Percentiles rank a stretch among this genome's conserved stretches.
phyloP scores from a whole-genome alignment of 2,113 vertebrate species.

The Dicrurus megarhynchus region DNA sequence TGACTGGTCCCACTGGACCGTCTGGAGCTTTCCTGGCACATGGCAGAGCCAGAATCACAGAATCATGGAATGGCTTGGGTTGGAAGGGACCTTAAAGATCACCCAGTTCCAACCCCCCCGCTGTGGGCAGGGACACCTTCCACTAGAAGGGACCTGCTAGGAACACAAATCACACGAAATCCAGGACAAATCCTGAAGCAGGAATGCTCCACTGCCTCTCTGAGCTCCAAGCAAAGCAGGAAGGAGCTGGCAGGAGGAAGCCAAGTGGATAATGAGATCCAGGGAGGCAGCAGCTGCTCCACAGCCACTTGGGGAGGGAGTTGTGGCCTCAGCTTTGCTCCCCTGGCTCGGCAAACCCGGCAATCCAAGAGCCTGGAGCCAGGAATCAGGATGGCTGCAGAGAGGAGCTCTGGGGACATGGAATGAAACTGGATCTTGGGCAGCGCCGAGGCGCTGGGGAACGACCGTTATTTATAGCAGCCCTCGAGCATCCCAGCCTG shows the following conservation, averaged over 20 bases:
- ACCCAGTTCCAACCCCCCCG: not conserved
- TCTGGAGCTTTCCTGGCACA: fast-evolving
- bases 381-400: not conserved
- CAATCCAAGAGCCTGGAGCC: not conserved
- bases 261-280: not conserved
- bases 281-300: not conserved
- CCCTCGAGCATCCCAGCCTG: not conserved
- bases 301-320: fast-evolving
- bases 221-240: not conserved
- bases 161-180: fast-evolving
- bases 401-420: not conserved
- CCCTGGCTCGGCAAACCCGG: fast-evolving
- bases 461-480: not conserved
- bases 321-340: not conserved
- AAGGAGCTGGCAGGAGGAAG: not conserved
- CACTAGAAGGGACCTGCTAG: not conserved
- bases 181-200: not conserved
- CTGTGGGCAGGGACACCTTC: not conserved
- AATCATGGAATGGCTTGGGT: not conserved
- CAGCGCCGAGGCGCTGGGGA: fast-evolving
- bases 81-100: not conserved
- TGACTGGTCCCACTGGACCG: not conserved
- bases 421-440: not conserved
- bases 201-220: not conserved
- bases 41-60: not conserved